Evolutionary conservation across 2,113 vertebrate genomes (phyloP).

Genomic region (Pseudopipra pipra): DNA sequence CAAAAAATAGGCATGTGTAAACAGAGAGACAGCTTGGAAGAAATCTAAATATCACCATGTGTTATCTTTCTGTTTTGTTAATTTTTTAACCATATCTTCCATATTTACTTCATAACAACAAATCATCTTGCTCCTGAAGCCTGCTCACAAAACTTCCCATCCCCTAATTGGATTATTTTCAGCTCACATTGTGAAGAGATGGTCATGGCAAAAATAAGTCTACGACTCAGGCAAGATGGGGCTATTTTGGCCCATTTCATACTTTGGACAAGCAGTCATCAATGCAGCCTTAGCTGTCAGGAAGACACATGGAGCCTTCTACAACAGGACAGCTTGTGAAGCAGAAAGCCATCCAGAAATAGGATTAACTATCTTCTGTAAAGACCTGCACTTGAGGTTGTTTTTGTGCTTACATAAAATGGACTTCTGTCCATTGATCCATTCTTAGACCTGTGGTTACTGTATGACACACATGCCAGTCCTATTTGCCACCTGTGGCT

Average conservation of each 20-base stretch:
- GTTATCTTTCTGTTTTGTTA: neutral
- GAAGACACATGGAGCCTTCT: neutral
- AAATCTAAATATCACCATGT: neutral
- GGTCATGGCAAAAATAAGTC: neutral
- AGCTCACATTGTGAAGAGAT: neutral
- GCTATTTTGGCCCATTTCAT: neutral
- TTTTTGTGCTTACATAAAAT: neutral
- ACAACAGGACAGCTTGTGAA: neutral
- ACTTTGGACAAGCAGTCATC: neutral
- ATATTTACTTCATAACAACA: neutral
- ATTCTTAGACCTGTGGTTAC: neutral
- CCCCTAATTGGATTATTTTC: neutral
- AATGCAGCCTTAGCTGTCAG: neutral
- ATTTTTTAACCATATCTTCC: neutral
- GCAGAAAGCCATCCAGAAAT: neutral
- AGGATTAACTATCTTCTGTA: neutral
- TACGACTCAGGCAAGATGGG: neutral
- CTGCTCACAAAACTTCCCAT: neutral
- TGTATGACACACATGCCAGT: accelerated
- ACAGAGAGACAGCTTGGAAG: neutral
- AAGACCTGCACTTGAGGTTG: neutral
- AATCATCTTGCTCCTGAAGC: neutral
- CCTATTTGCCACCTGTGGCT: neutral
- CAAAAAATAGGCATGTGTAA: neutral
- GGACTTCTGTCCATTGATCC: neutral